A percentile compares a stretch with the other conserved stretches of the same genome.
Evolutionary conservation across 2,888 invertebrate species (phyloP).

Genomic region (Lucinisca nassula): DNA sequence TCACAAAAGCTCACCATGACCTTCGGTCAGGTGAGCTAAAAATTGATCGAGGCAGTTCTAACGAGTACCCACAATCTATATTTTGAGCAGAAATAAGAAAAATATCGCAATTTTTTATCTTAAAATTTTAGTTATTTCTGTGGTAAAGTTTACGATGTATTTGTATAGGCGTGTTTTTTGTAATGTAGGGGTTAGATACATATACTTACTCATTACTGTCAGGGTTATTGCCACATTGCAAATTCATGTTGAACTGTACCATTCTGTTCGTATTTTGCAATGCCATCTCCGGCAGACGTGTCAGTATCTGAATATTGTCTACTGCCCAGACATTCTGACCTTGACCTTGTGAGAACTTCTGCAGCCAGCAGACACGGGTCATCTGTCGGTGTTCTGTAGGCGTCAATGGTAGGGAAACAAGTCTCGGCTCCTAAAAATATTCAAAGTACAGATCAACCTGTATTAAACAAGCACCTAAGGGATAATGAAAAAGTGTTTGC

Average conservation of each 20-base stretch:
- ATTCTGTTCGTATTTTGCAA: conserved; percentile 69
- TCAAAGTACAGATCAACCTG: too few species aligned
- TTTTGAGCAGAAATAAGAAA: too few species aligned
- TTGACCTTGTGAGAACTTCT: conserved; percentile 83
- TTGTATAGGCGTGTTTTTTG: too few species aligned
- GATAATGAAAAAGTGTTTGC: too few species aligned
- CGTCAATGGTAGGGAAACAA: conserved; percentile 81
- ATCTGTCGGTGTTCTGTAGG: conserved; percentile 69
- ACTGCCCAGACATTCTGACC: conserved; percentile 86
- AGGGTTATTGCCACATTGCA: conserved; percentile 81
- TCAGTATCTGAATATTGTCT: conserved; percentile 84
- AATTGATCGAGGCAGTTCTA: too few species aligned
- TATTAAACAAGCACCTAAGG: too few species aligned
- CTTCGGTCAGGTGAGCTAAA: too few species aligned
- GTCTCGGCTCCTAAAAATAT: conserved; percentile 75
- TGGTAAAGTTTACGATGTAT: too few species aligned
- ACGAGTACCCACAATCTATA: too few species aligned
- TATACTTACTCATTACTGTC: conserved; percentile 73
- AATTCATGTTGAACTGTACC: conserved; percentile 84
- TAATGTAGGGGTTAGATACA: not conserved
- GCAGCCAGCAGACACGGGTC: conserved; percentile 86
- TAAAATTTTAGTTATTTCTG: too few species aligned
- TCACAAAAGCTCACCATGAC: too few species aligned
- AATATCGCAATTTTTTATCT: too few species aligned
- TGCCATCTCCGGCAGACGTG: conserved; percentile 77